Percentiles rank a stretch among this genome's conserved stretches.
Conservation (phyloP, 2,113 vertebrate genomes). For the Scopus umbretta region DNA sequence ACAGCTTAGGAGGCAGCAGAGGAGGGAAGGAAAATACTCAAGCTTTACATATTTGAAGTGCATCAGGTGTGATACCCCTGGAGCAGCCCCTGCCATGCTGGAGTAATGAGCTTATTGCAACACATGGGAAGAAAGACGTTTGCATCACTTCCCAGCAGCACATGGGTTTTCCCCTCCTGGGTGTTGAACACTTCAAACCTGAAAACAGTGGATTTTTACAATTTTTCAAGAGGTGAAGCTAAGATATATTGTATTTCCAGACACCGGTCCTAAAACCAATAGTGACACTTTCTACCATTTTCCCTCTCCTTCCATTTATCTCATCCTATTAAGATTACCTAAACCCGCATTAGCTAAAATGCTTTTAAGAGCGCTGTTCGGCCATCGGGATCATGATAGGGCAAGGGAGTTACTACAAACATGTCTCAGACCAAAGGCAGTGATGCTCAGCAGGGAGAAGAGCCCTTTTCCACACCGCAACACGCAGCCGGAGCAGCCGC, state of each 20-base stretch:
- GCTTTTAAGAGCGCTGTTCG: not conserved
- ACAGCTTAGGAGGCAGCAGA: not conserved
- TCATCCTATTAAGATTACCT: not conserved
- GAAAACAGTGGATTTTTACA: not conserved
- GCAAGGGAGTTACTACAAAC: not conserved
- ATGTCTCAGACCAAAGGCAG: not conserved
- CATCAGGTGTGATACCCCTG: not conserved
- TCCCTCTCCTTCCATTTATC: not conserved
- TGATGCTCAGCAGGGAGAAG: not conserved
- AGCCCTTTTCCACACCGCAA: not conserved
- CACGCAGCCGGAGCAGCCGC: accelerated
- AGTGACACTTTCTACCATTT: not conserved
- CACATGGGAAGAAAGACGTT: not conserved
- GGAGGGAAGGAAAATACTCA: not conserved
- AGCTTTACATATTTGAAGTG: not conserved
- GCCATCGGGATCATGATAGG: not conserved
- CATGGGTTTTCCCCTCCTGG: not conserved
- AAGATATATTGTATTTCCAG: not conserved
- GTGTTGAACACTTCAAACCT: not conserved
- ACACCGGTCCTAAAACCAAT: not conserved
- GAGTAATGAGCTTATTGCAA: not conserved
- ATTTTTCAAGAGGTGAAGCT: not conserved
- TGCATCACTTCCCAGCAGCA: not conserved
- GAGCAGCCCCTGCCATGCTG: accelerated
- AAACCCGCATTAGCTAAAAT: not conserved